These are phyloP conservation scores for Kryptolebias marmoratus DNA, from an alignment of 2,113 vertebrate genomes.

Conservation along the genomic window DNA sequence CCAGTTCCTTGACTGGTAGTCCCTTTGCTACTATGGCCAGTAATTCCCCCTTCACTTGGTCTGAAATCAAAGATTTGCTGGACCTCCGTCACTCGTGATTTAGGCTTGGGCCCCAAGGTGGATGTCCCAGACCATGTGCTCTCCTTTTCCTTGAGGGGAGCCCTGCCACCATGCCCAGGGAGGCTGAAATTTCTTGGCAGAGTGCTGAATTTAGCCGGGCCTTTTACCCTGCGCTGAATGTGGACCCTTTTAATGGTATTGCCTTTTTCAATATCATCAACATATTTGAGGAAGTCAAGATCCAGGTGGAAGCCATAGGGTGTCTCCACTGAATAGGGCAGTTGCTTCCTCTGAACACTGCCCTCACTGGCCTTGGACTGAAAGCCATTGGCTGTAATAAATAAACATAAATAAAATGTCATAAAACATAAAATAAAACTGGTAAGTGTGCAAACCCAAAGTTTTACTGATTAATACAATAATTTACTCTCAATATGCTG, in stretches of 20 bases:
- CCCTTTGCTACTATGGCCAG: constrained; percentile 33
- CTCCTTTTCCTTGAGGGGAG: constrained; percentile 77
- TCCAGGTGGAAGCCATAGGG: constrained; percentile 97
- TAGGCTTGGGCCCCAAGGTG: constrained; percentile 83
- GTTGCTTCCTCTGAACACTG: constrained; percentile 84
- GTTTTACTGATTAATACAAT: too few relatives aligned
- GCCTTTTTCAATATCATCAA: constrained; percentile 98
- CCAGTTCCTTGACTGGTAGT: constrained; percentile 52
- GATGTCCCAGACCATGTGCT: constrained; percentile 81
- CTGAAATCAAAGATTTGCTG: constrained; percentile 80
- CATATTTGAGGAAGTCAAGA: constrained; percentile 97
- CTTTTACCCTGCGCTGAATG: constrained; percentile 90
- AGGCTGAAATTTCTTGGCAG: constrained; percentile 97
- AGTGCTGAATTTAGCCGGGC: constrained; percentile 94
- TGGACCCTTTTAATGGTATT: constrained; percentile 94
- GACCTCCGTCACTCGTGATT: constrained; percentile 80
- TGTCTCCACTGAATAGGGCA: constrained; percentile 96
- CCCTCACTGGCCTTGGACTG: constrained; percentile 78
- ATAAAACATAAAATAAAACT: neutral
- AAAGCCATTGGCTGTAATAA: constrained; percentile 83
- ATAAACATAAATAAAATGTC: constrained; percentile 30
- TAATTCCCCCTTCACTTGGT: constrained; percentile 54
- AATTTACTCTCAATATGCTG: too few relatives aligned
- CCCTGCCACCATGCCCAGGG: constrained; percentile 82
- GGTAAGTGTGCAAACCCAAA: neutral